phyloP scores from a whole-genome alignment of 2,797 vertebrate genomes.

The Epinephelus malabaricus region DNA sequence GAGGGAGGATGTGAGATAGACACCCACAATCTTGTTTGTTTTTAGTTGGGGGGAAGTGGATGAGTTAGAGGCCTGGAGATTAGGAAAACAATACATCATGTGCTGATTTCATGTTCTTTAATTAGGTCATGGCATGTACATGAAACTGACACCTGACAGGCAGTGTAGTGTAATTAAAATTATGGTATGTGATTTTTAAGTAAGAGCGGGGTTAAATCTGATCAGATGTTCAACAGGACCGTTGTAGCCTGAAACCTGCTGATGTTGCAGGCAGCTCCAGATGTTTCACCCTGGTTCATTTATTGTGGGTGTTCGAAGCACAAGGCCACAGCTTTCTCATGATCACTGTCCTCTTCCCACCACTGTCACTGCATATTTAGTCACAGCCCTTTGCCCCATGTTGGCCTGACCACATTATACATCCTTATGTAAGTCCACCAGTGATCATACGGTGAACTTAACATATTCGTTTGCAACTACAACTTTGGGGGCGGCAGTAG shows the following conservation, averaged over 20 bases:
- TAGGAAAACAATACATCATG: conserved; percentile 65
- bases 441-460: too few species aligned
- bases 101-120: conserved; percentile 42
- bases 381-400: conserved; percentile 25
- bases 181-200: background rate
- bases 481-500: too few species aligned
- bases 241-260: conserved; percentile 8
- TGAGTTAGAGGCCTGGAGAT: conserved; percentile 52
- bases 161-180: conserved; percentile 3
- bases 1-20: conserved; percentile 64
- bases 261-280: conserved; percentile 50
- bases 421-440: background rate
- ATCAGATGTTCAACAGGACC: background rate
- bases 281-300: conserved; percentile 67
- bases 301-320: conserved; percentile 51
- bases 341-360: conserved; percentile 49
- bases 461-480: too few species aligned
- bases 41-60: conserved; percentile 45
- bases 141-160: conserved; percentile 44
- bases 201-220: background rate
- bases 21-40: conserved; percentile 60
- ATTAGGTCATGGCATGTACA: conserved; percentile 28
- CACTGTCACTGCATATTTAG: conserved; percentile 21
- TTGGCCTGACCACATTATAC: conserved; percentile 25
- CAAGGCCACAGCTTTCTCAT: conserved; percentile 69